Conservation (phyloP, 53 echinoderm and acorn worm genomes). For the Apostichopus leukothele region DNA sequence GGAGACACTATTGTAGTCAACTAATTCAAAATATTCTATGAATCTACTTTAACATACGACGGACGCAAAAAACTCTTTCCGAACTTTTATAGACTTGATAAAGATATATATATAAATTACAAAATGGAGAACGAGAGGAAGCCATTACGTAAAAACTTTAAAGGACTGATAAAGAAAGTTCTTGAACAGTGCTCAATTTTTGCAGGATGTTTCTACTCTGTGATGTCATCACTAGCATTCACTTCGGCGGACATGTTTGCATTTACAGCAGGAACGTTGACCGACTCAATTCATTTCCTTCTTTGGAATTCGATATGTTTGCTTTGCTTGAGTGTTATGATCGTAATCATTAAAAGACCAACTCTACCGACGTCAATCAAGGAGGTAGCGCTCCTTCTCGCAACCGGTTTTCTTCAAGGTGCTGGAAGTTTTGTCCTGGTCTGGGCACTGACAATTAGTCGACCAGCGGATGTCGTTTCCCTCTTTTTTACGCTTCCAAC, state of each 20-base stretch:
- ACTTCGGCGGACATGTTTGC: not conserved
- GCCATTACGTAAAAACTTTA: no score
- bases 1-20: no score
- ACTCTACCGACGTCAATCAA: not conserved
- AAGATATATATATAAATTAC: no score
- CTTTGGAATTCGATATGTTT: not conserved
- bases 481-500: constrained; percentile 5
- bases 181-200: not conserved
- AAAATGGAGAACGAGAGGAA: no score
- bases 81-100: no score
- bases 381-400: not conserved
- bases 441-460: not conserved
- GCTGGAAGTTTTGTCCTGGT: not conserved
- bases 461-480: constrained; percentile 1
- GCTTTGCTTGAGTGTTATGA: not conserved
- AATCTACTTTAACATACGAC: no score
- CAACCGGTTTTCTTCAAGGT: not conserved
- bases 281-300: not conserved
- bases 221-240: not conserved
- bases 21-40: no score
- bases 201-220: not conserved
- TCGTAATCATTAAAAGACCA: not conserved
- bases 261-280: not conserved
- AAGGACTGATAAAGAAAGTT: no score
- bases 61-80: no score